A percentile compares a stretch with the other conserved stretches of the same genome.
Evolutionary conservation across 2,888 invertebrate genomes (phyloP).

Genomic region (Amiota communis): DNA sequence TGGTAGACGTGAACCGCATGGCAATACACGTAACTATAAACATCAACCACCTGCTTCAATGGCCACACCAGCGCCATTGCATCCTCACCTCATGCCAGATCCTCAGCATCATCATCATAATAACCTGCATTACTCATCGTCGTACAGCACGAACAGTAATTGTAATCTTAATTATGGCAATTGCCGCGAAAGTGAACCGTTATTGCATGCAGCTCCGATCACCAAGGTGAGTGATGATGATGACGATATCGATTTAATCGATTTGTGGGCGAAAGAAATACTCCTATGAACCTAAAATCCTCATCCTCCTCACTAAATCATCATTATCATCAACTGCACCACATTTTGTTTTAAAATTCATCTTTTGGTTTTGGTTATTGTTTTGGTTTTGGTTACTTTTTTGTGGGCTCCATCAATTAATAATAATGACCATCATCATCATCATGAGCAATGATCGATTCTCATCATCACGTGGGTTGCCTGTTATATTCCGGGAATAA

Average conservation of each 20-base stretch:
- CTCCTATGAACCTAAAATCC: slow-evolving; percentile 50
- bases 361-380: too few relatives aligned
- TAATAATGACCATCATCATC: too few relatives aligned
- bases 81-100: slow-evolving; percentile 42
- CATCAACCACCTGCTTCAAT: slow-evolving; percentile 51
- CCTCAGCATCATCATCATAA: slow-evolving; percentile 39
- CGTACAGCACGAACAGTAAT: slow-evolving; percentile 64
- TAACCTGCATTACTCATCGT: slow-evolving; percentile 44
- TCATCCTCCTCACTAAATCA: not conserved
- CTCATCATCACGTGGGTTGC: too few relatives aligned
- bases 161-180: slow-evolving; percentile 69
- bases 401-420: too few relatives aligned
- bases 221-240: slow-evolving; percentile 71
- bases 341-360: too few relatives aligned
- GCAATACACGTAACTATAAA: slow-evolving; percentile 31
- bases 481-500: too few relatives aligned
- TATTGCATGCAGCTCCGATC: slow-evolving; percentile 72
- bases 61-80: slow-evolving; percentile 52
- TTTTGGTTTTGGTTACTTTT: too few relatives aligned
- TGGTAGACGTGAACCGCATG: slow-evolving; percentile 52
- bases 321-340: not conserved
- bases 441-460: too few relatives aligned
- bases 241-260: slow-evolving; percentile 49
- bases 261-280: slow-evolving; percentile 62
- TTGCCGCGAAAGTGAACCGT: slow-evolving; percentile 73